These are phyloP conservation scores for Hemibagrus wyckioides DNA, from an alignment of 2,113 vertebrate genomes.

Conservation along the genomic window DNA sequence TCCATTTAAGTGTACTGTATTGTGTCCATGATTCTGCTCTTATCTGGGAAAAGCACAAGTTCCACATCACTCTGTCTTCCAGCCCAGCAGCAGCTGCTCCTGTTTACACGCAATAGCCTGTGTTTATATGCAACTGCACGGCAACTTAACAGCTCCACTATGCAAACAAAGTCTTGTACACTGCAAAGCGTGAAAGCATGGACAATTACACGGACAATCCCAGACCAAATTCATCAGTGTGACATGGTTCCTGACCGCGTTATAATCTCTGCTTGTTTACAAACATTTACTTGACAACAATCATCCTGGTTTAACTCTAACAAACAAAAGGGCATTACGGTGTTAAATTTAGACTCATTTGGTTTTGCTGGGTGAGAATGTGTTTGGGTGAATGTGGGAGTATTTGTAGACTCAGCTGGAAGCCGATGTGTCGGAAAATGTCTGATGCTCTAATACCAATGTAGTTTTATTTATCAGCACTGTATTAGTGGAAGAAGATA, in stretches of 20 bases:
- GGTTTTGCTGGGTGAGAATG: conserved; percentile 28
- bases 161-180: conserved; percentile 33
- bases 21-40: not conserved
- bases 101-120: conserved; percentile 39
- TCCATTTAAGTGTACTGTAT: not conserved
- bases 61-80: not conserved
- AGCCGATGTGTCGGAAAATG: not conserved
- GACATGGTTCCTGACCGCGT: conserved; percentile 6
- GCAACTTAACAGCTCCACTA: conserved; percentile 25
- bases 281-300: conserved; percentile 30
- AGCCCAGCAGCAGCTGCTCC: conserved; percentile 35
- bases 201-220: conserved; percentile 25
- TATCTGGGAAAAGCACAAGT: not conserved
- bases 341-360: conserved; percentile 25
- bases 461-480: not conserved
- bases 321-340: not conserved
- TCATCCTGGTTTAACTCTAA: conserved; percentile 5
- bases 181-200: conserved; percentile 12
- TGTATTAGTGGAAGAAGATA: conserved; percentile 5
- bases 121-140: conserved; percentile 38
- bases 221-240: conserved; percentile 18
- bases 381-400: conserved; percentile 36
- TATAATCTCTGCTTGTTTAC: conserved; percentile 16
- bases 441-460: not conserved
- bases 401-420: conserved; percentile 21